Conservation (phyloP, 2,888 invertebrate species). For the Lissocephala sabroskyi region DNA sequence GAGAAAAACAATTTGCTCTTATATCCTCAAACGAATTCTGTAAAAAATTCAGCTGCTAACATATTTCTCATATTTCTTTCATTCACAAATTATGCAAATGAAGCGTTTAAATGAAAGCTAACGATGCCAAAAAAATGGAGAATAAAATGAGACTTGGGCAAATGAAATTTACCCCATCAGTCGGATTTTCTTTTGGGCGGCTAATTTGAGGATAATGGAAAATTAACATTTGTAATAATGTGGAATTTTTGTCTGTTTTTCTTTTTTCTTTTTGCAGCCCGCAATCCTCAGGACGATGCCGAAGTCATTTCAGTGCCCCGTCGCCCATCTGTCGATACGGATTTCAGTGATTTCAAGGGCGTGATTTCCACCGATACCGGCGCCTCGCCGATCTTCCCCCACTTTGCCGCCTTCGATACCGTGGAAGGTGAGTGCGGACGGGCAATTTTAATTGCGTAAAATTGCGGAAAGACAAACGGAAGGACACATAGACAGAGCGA, state of each 20-base stretch:
- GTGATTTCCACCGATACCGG: slow-evolving; percentile 68
- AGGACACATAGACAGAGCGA: too few species aligned
- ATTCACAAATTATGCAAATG: slow-evolving; percentile 47
- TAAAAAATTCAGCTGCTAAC: too few species aligned
- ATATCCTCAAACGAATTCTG: too few species aligned
- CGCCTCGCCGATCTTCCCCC: too few species aligned
- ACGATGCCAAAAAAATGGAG: slow-evolving; percentile 42
- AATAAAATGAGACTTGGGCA: slow-evolving; percentile 8
- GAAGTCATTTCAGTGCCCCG: slow-evolving; percentile 62
- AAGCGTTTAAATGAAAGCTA: slow-evolving; percentile 38
- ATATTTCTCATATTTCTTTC: too few species aligned
- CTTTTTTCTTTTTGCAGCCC: slow-evolving; percentile 46
- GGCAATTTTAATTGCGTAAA: slow-evolving; percentile 42
- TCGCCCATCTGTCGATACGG: slow-evolving; percentile 39
- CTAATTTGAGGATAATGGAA: slow-evolving; percentile 42
- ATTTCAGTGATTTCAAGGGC: slow-evolving; percentile 67
- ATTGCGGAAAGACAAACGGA: slow-evolving; percentile 10
- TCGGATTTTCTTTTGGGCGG: slow-evolving; percentile 19
- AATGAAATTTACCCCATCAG: slow-evolving; percentile 13
- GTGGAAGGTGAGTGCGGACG: slow-evolving; percentile 50
- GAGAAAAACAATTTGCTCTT: too few species aligned
- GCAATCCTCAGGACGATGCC: slow-evolving; percentile 64
- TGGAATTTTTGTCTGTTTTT: slow-evolving; percentile 9
- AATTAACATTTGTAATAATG: slow-evolving; percentile 2
- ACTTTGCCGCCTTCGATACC: too few species aligned